Base-by-base conservation (phyloP, 2,888 invertebrate genomes). In the Ophioninae sp. region DNA sequence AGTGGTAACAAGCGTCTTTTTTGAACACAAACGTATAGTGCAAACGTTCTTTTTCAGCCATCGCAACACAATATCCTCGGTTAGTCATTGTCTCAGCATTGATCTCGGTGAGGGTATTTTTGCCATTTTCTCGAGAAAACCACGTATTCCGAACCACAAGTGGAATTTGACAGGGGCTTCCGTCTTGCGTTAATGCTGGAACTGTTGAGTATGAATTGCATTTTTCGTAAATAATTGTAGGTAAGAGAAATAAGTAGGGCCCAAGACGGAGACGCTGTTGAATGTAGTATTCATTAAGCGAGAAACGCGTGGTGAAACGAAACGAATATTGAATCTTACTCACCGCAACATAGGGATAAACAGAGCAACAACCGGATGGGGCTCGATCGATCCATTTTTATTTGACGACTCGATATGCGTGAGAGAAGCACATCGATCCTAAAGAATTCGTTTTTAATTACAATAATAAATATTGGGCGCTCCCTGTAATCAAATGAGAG, bases 61-160 rank as follows among this genome's bases (percentile, higher is more conserved):
- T 95, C 85, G 95, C 95, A 7, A 97, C 94, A 91, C 97, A 97
- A 81, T 93, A 93, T 65, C 97, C 97, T 90, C 95, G 94, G 87
- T 94, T 94, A 9, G 96, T 95, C 97, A 98, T 97, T 63, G 95
- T 95, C 81, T 95, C 95, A 0, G 96, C 96, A 93, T 98, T 96
- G 75, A 98, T 95, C 90, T 96, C 96, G 0, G 97, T 98, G 68
- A 96, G 94, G 0, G 97, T 97, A 88, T 97, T 97, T 88, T 94
- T 94, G 10, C 97, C 97, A 93, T 95, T 96, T 94, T 98, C 98
- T 94, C 97, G 96, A 2, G 97, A 98, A 93, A 97, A 98, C 98
- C 98, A 98, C 51, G 97, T 95, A 82, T 98, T 98, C 89, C 97
- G 94, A 71, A 98, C 93, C 67, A 97, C 95, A 85, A 95, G 91